phyloP scores from a whole-genome alignment of 2,797 vertebrate genomes.

The Typhlichthys subterraneus region DNA sequence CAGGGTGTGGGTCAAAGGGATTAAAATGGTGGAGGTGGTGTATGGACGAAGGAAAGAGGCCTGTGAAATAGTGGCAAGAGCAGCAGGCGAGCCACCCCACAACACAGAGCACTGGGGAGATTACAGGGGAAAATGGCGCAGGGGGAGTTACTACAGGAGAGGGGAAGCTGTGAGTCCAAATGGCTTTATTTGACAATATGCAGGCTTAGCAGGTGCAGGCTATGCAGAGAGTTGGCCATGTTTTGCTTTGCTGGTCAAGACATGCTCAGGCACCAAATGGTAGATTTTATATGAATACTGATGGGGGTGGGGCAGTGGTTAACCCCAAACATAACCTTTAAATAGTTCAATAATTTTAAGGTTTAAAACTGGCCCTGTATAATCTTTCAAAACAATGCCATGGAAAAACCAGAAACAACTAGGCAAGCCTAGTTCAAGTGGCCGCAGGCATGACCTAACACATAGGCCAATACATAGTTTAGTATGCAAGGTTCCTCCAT shows the following conservation, averaged over 20 bases:
- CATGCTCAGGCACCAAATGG: conserved; percentile 10
- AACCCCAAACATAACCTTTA: too few relatives aligned
- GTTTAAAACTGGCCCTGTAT: too few relatives aligned
- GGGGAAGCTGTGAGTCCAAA: conserved; percentile 72
- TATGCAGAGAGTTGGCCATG: conserved; percentile 51
- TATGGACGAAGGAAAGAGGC: conserved; percentile 69
- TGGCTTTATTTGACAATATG: conserved; percentile 78
- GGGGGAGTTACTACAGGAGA: conserved; percentile 64
- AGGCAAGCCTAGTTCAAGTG: too few relatives aligned
- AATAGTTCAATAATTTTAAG: too few relatives aligned
- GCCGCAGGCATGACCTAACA: too few relatives aligned
- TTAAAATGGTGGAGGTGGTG: conserved; percentile 81
- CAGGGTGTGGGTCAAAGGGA: conserved; percentile 81
- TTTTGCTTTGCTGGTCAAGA: conserved; percentile 36
- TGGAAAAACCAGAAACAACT: too few relatives aligned
- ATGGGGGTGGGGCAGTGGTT: too few relatives aligned
- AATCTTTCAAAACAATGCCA: too few relatives aligned
- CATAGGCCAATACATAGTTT: too few relatives aligned
- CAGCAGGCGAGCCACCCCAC: conserved; percentile 76
- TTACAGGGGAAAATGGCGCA: conserved; percentile 74
- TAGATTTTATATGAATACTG: background rate
- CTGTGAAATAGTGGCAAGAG: conserved; percentile 68
- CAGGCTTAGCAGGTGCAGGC: conserved; percentile 72
- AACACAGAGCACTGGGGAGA: conserved; percentile 76
- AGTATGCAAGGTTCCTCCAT: too few relatives aligned